Evolutionary conservation across 2,797 vertebrate genomes (phyloP), one percentile per base, ranked within the genome.

Genomic region (Oreortyx pictus): DNA sequence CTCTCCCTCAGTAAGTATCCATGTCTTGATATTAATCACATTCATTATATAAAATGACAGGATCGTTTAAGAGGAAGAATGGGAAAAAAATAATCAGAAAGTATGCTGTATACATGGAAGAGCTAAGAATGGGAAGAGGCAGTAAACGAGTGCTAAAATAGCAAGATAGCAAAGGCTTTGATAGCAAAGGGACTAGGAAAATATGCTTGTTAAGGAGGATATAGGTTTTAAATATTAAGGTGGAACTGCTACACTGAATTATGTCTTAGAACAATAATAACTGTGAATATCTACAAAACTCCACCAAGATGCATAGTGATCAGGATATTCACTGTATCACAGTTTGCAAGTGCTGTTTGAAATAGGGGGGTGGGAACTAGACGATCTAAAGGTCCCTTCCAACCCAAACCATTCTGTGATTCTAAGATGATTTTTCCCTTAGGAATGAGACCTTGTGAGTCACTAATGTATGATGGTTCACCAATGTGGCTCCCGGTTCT

Each of bases 71-170:
- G 12, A 43, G 8, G 11, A 89, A 86, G 23, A 76, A 75, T 22
- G 54, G 14, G 82, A 18, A 8, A 62, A 47, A 59, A 82, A 62
- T 74, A n/a, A 52, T 31, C 25, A 37, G 4, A 25, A 22, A 59
- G 3, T 7, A 31, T 3, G 0, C 5, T 60, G 20, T 70, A 27
- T 31, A 29, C 15, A 27, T 25, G 23, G 60, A 87, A 71, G 35
- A 86, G 72, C 57, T 84, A 74, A 73, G 80, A 85, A 67, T 35
- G 41, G 64, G 49, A 86, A 62, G 25, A 78, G 33, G 7, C 66
- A 13, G 56, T 8, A 81, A 78, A 49, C 19, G 9, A 82, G 44
- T 46, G 19, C 67, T 67, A 39, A 74, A 77, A 74, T 71, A 33
- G 14, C 37, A 5, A 56, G 33, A 29, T 88, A 89, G 61, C 17